A percentile compares a stretch with the other conserved stretches of the same genome.
phyloP scores from a whole-genome alignment of 2,888 invertebrate genomes.

The Schizotus pectinicornis region DNA sequence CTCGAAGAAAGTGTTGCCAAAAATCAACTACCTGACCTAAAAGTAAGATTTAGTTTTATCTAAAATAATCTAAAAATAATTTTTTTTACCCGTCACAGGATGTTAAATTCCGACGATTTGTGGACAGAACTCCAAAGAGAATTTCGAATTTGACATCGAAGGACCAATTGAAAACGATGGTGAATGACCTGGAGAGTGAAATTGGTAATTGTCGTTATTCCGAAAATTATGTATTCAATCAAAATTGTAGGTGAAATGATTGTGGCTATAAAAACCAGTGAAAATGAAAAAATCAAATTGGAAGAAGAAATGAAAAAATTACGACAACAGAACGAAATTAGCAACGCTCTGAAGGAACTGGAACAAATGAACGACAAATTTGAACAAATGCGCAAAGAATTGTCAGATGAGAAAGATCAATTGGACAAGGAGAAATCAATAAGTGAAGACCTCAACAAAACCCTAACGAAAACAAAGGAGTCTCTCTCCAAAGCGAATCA shows the following conservation, averaged over 20 bases:
- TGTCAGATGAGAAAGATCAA: constrained; percentile 62
- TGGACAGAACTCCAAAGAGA: constrained; percentile 75
- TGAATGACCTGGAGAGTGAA: constrained; percentile 87
- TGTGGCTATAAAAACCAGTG: constrained; percentile 67
- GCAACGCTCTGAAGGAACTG: constrained; percentile 51
- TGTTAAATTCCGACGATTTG: constrained; percentile 71
- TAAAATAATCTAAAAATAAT: constrained; percentile 45
- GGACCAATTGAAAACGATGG: constrained; percentile 79
- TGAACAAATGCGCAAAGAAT: constrained; percentile 61
- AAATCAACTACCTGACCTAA: constrained; percentile 45
- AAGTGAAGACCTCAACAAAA: constrained; percentile 61
- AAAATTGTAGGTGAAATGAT: constrained; percentile 63
- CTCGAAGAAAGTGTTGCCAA: constrained; percentile 58
- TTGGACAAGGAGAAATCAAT: constrained; percentile 62
- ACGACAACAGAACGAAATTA: constrained; percentile 51
- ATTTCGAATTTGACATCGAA: constrained; percentile 75
- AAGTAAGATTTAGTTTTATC: constrained; percentile 17
- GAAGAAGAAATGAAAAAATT: constrained; percentile 56
- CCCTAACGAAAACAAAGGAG: constrained; percentile 58
- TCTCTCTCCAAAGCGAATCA: constrained; percentile 64
- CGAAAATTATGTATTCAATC: constrained; percentile 1
- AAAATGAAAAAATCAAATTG: constrained; percentile 59
- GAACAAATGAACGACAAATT: constrained; percentile 64
- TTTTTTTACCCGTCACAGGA: constrained; percentile 53
- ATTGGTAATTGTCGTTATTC: constrained; percentile 62